A percentile compares a stretch with the other conserved stretches of the same genome.
Evolutionary conservation across 2,113 vertebrate genomes (phyloP).

Genomic region (Tenrec ecaudatus): DNA sequence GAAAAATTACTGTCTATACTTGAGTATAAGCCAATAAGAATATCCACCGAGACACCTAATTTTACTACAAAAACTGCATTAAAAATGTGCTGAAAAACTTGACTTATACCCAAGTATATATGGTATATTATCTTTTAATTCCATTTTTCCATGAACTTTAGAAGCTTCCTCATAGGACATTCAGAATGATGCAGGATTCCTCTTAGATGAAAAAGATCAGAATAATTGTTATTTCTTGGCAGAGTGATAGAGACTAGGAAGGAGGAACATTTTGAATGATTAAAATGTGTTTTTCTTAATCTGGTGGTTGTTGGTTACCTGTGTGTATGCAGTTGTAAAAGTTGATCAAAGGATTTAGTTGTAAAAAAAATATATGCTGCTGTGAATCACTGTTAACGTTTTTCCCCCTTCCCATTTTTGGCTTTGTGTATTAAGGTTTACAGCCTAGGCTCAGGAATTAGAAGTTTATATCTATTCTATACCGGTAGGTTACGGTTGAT

Average conservation of each 20-base stretch:
- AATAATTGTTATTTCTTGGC: slow-evolving; percentile 36
- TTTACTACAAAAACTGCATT: too few relatives aligned
- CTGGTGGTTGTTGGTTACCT: background rate
- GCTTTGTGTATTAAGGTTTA: background rate
- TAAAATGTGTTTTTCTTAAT: background rate
- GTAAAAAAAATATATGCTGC: background rate
- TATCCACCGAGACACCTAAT: too few relatives aligned
- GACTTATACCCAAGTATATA: too few relatives aligned
- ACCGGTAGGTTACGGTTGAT: background rate
- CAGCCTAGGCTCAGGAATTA: background rate
- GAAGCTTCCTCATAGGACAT: background rate
- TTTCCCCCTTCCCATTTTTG: background rate
- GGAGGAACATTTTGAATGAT: background rate
- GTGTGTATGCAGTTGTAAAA: background rate
- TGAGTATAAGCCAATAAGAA: too few relatives aligned
- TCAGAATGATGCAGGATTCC: background rate
- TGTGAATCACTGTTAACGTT: background rate
- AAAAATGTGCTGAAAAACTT: too few relatives aligned
- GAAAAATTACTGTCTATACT: too few relatives aligned
- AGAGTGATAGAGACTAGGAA: background rate
- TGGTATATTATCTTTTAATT: too few relatives aligned
- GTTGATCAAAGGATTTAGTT: background rate
- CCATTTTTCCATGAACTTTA: too few relatives aligned
- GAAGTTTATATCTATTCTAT: background rate
- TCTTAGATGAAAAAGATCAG: slow-evolving; percentile 28